Evolutionary conservation across 2,888 invertebrate species (phyloP).

Genomic region (Chaetogeoica ovagalla): DNA sequence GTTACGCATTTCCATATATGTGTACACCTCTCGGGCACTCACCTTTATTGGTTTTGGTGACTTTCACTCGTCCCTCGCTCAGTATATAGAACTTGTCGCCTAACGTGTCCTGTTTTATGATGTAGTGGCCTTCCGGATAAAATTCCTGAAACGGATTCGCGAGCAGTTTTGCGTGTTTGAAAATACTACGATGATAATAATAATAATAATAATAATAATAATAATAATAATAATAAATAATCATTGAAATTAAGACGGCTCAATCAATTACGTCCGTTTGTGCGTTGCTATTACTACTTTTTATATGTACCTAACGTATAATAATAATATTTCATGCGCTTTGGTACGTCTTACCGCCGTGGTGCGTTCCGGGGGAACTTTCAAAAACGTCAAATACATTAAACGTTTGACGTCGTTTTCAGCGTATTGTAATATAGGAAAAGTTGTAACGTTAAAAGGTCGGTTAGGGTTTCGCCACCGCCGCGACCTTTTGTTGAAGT

Average conservation of each 20-base stretch:
- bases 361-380: conserved; percentile 9
- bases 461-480: no score
- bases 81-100: conserved; percentile 72
- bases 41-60: conserved; percentile 62
- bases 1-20: no score
- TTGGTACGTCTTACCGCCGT: neutral
- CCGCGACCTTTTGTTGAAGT: conserved; percentile 1
- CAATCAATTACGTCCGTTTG: neutral
- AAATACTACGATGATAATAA: neutral
- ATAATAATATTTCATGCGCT: no score
- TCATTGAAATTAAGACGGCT: neutral
- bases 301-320: neutral
- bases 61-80: conserved; percentile 66
- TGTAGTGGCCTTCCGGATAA: conserved; percentile 67
- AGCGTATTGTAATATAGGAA: neutral
- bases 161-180: neutral
- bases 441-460: conserved; percentile 6
- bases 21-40: neutral
- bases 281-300: neutral
- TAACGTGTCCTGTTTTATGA: conserved; percentile 68
- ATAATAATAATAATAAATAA: neutral
- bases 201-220: neutral
- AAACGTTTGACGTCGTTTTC: neutral
- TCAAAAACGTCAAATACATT: conserved; percentile 10
- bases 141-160: conserved; percentile 62